Evolutionary conservation across 30 jellyfish, hydroid and myxozoan genomes (phyloP), one percentile per base, ranked within the genome.

Genomic region (Aurelia aurita complex sp. Pacific): DNA sequence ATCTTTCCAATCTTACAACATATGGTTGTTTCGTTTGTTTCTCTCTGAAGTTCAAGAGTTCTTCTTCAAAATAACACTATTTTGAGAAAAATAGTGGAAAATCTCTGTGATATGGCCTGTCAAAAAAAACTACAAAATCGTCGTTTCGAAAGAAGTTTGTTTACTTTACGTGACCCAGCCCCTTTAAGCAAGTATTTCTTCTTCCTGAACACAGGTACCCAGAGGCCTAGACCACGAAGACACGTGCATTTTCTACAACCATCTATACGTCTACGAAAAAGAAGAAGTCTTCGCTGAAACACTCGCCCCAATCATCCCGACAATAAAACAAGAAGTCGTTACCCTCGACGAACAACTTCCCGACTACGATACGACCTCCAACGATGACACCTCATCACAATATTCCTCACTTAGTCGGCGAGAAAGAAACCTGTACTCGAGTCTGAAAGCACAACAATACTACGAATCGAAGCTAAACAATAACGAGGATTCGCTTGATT

Each of bases 201-300:
- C 57, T 16, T 46, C 57, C 38, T 61, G 36, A 9, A 16, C 53
- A 8, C 62, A 84, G 83, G 97, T 86, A 4, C 97, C 97, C 18
- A 68, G 81, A 10, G 97, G 95, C n/a, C 79, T 71, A 3, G 61
- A 64, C 38, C 98, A 92, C 79, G 79, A 67, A 7, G 91, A 87
- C 86, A 92, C 89, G 0, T 92, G 98, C 80, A 81, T 92, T 1
- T 92, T 92, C 87, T 88, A 86, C 96, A 77, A 76, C 57, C 97
- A 92, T 33, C 89, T 92, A 40, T 92, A 86, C 70, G 97, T 86
- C 53, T 96, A 74, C 77, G 98, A 92, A 33, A 88, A 88, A 51
- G 98, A 92, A 55, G 97, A 88, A 19, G 92, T 88, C 54, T 68
- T 67, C 33, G 96, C 92, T 69, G 97, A 92, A 23, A 92, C 90